A percentile compares a stretch with the other conserved stretches of the same genome.
Conservation (phyloP, 1,140 invertebrate genomes). For the Telenomus remus region DNA sequence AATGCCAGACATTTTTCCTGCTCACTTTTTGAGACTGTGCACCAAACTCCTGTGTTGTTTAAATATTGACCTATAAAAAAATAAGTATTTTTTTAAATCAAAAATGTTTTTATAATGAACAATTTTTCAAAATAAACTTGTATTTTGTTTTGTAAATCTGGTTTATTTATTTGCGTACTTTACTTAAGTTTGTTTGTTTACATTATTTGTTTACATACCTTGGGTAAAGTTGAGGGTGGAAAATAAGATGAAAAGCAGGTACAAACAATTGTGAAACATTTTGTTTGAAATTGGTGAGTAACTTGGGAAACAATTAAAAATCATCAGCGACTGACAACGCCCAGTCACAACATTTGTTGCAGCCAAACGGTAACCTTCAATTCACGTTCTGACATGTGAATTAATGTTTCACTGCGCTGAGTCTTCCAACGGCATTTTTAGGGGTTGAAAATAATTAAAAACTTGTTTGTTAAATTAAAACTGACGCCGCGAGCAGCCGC, state of each 20-base stretch:
- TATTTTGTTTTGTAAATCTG: not conserved
- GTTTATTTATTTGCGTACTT: too few species aligned
- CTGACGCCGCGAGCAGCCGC: too few species aligned
- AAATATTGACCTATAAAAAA: constrained; percentile 58
- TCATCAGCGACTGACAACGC: not conserved
- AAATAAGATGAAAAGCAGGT: not conserved
- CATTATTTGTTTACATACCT: too few species aligned
- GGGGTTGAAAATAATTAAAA: too few species aligned
- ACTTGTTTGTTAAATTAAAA: too few species aligned
- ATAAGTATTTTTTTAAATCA: not conserved
- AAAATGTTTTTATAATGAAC: not conserved
- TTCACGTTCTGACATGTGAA: not conserved
- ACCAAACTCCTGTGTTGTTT: constrained; percentile 79
- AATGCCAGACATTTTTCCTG: constrained; percentile 87
- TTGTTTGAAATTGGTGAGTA: not conserved
- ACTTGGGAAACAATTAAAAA: not conserved
- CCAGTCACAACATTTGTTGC: not conserved
- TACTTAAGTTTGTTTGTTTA: too few species aligned
- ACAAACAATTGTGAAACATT: not conserved
- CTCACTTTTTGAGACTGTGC: constrained; percentile 83
- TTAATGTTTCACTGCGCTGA: too few species aligned
- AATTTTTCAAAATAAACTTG: too few species aligned
- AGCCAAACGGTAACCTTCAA: not conserved
- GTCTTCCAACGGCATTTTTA: too few species aligned
- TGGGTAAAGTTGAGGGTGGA: not conserved